A percentile compares a stretch with the other conserved stretches of the same genome.
Evolutionary conservation across 92 coral and sea anemone species (phyloP).

Genomic region (Metridium senile): DNA sequence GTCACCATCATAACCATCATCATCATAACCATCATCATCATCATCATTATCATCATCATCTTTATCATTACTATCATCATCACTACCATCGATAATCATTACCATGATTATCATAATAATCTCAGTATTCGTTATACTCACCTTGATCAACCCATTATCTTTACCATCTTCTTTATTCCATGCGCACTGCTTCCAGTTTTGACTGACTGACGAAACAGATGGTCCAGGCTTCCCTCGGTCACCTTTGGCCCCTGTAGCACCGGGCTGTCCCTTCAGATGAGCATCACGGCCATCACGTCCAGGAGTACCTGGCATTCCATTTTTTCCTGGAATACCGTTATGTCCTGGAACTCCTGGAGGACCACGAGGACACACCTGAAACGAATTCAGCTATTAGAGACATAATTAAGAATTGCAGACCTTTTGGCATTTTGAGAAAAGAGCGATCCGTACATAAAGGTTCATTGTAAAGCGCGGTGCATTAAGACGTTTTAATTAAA

Average conservation of each 20-base stretch:
- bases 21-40: too few relatives aligned
- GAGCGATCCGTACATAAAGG: too few relatives aligned
- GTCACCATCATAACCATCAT: too few relatives aligned
- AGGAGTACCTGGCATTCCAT: slow-evolving; percentile 53
- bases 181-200: slow-evolving; percentile 48
- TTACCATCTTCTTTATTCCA: slow-evolving; percentile 21
- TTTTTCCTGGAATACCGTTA: slow-evolving; percentile 41
- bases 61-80: too few relatives aligned
- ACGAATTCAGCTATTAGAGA: too few relatives aligned
- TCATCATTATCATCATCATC: too few relatives aligned
- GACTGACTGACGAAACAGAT: not conserved
- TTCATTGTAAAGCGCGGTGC: too few relatives aligned
- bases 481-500: too few relatives aligned
- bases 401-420: too few relatives aligned
- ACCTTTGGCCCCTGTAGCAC: slow-evolving; percentile 24
- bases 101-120: not conserved
- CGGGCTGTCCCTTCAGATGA: slow-evolving; percentile 2
- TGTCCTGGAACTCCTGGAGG: slow-evolving; percentile 43
- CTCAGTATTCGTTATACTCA: not conserved
- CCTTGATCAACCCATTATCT: slow-evolving; percentile 43
- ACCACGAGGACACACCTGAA: slow-evolving; percentile 31
- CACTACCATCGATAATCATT: too few relatives aligned
- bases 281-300: slow-evolving; percentile 63
- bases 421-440: too few relatives aligned
- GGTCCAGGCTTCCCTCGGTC: slow-evolving; percentile 17